A percentile compares a stretch with the other conserved stretches of the same genome.
Conservation (phyloP, 2,888 invertebrate genomes). For the Ophion ellenae region DNA sequence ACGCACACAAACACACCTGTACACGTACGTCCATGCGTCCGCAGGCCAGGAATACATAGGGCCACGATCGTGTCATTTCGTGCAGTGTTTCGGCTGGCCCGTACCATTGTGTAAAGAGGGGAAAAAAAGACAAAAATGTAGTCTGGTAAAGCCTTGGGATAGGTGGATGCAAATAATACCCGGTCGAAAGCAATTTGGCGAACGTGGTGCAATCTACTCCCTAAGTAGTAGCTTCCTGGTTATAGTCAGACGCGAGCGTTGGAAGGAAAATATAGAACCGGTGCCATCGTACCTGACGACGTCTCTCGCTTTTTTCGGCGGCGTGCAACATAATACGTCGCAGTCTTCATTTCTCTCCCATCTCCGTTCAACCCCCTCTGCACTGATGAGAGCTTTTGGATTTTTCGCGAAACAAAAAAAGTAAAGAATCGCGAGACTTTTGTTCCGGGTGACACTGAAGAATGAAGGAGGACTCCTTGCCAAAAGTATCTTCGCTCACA, state of each 20-base stretch:
- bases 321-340: neutral
- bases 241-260: conserved; percentile 70
- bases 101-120: conserved; percentile 58
- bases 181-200: conserved; percentile 79
- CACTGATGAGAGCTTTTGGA: conserved; percentile 30
- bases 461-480: conserved; percentile 4
- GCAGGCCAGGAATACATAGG: conserved; percentile 54
- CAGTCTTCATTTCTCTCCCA: conserved; percentile 4
- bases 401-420: neutral
- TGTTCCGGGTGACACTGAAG: conserved; percentile 14
- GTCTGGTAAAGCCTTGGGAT: conserved; percentile 29
- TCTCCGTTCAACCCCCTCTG: conserved; percentile 12
- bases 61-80: conserved; percentile 60
- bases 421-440: conserved; percentile 16
- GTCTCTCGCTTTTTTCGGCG: conserved; percentile 16
- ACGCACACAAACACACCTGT: neutral
- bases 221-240: conserved; percentile 72
- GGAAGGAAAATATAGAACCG: conserved; percentile 51
- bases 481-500: neutral
- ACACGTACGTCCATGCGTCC: conserved; percentile 5
- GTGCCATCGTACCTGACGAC: conserved; percentile 36
- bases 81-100: conserved; percentile 60
- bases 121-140: conserved; percentile 50
- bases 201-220: conserved; percentile 76
- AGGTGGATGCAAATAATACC: conserved; percentile 77